Percentiles rank a stretch among this genome's conserved stretches.
phyloP scores from a whole-genome alignment of 2,797 vertebrate species.

The Enteromius fasciolatus region DNA sequence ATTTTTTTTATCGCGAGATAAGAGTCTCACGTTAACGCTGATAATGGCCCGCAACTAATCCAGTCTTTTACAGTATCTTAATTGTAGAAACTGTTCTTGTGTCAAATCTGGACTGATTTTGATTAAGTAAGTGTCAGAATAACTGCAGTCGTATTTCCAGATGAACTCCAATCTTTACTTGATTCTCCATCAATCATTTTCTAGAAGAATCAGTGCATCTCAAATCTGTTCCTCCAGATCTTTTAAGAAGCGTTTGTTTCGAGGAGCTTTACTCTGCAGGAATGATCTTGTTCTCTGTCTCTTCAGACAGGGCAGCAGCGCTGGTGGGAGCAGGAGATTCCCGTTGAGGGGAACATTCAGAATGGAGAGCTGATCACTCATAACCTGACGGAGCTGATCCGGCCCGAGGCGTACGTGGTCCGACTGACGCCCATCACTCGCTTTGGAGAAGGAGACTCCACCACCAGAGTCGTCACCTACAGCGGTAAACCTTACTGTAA shows the following conservation, averaged over 20 bases:
- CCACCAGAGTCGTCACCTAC: conserved; percentile 93
- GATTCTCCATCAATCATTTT: neutral
- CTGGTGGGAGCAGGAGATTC: conserved; percentile 98
- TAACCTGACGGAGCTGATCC: conserved; percentile 94
- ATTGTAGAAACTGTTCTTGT: no score
- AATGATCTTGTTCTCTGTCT: neutral
- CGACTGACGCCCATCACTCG: conserved; percentile 94
- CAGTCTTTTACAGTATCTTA: no score
- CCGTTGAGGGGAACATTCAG: conserved; percentile 88
- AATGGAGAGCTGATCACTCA: conserved; percentile 95
- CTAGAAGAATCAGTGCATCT: neutral
- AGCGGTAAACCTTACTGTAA: conserved; percentile 67
- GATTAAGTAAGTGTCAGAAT: no score
- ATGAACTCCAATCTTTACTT: neutral
- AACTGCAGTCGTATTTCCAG: no score
- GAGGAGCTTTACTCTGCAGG: no score
- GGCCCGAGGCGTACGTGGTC: conserved; percentile 94
- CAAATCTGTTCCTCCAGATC: neutral
- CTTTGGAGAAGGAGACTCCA: conserved; percentile 94
- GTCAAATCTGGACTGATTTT: no score
- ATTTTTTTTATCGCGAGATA: no score
- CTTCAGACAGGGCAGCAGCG: conserved; percentile 89
- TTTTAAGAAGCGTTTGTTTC: neutral
- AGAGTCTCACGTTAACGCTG: no score
- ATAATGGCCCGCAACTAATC: no score